These are phyloP conservation scores for Amiota communis DNA, from an alignment of 2,888 invertebrate species.

Conservation along the genomic window DNA sequence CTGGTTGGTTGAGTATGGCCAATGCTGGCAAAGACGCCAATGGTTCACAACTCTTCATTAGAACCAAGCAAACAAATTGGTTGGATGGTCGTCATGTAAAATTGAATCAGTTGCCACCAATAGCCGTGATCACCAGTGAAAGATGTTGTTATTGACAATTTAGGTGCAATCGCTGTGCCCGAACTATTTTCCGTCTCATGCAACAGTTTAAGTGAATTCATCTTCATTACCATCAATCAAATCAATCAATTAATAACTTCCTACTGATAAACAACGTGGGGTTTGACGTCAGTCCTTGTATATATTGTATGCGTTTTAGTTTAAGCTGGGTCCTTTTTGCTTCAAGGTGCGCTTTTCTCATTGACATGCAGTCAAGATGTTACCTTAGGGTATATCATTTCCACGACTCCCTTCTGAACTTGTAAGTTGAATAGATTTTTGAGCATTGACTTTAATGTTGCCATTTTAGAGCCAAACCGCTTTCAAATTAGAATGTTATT, in stretches of 20 bases:
- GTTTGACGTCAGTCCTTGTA: too few species aligned
- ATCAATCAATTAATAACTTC: not conserved
- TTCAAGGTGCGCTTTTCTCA: too few species aligned
- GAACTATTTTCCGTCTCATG: constrained; percentile 92
- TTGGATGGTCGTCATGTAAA: constrained; percentile 93
- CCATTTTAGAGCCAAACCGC: too few species aligned
- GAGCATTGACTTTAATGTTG: too few species aligned
- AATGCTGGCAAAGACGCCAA: constrained; percentile 98
- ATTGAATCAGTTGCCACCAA: constrained; percentile 85
- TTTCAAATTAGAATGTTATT: too few species aligned
- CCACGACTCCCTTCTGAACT: too few species aligned
- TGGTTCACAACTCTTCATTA: constrained; percentile 98
- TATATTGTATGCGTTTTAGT: too few species aligned
- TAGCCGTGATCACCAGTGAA: constrained; percentile 85
- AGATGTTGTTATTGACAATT: constrained; percentile 88
- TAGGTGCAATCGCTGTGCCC: constrained; percentile 81
- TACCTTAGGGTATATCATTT: too few species aligned
- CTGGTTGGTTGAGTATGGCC: constrained; percentile 98
- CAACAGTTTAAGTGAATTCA: constrained; percentile 75
- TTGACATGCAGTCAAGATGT: too few species aligned
- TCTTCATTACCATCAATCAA: not conserved
- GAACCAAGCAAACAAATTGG: constrained; percentile 89
- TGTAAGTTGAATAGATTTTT: too few species aligned
- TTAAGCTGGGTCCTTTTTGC: too few species aligned
- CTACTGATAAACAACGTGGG: too few species aligned